Base-by-base conservation (phyloP, 2,888 invertebrate species). In the Altica lythri region DNA sequence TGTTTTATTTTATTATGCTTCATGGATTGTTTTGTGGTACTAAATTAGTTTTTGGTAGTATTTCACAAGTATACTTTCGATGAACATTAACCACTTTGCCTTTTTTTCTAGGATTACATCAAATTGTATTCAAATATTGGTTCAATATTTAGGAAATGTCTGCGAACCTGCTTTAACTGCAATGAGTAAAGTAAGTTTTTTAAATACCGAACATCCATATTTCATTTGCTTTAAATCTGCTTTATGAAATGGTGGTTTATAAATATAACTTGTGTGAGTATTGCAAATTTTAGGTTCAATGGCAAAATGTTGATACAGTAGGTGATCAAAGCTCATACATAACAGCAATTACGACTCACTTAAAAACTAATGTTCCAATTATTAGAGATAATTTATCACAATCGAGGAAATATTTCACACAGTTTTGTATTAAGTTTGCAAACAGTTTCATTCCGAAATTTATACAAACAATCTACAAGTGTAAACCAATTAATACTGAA, bases 241-340 rank as follows among this genome's bases (percentile, higher is more conserved):
- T n/a, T 32, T 12, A n/a, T 27, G 12, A 14, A 6, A 32, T 44
- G 19, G 13, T 29, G 35, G 12, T 9, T 38, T 43, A 22, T 17
- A 10, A 32, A 32, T 9, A 13, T 32, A 13, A 32, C 14, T 10
- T n/a, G n/a, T n/a, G n/a, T n/a, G n/a, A n/a, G n/a, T n/a, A n/a
- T n/a, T n/a, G n/a, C n/a, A n/a, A n/a, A n/a, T n/a, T 71, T 27
- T 55, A 88, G 83, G 88, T 92, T 63, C 89, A 91, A 49, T 99
- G 98, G 99, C 86, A 92, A 62, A 86, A 88, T 48, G 86, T 97
- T 49, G 94, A 94, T 74, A 86, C 88, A 22, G 99, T 99, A 0
- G 98, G 98, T 9, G 99, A 99, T 75, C 97, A 98, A 77, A 96
- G 95, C 72, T 84, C 90, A 0, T 99, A 98, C 75, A 91, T 99